A percentile compares a stretch with the other conserved stretches of the same genome.
phyloP scores from a whole-genome alignment of 2,888 invertebrate genomes.

The Autographa gamma region DNA sequence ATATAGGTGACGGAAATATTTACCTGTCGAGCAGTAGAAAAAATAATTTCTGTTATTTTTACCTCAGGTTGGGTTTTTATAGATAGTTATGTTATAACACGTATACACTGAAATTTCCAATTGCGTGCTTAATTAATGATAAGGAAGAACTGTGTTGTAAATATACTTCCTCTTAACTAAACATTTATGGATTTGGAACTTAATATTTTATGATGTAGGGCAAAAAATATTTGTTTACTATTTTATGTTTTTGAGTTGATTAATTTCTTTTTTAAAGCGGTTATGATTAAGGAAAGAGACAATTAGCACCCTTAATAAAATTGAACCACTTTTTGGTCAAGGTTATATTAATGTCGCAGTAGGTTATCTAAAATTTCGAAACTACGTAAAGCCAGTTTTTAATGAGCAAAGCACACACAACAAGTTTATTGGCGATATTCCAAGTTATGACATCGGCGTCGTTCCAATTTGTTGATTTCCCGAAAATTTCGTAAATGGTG shows the following conservation, averaged over 20 bases:
- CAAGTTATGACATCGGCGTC: not conserved
- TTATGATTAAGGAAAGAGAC: too few species aligned
- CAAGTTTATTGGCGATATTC: not conserved
- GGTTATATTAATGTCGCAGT: not conserved
- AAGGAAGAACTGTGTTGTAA: too few species aligned
- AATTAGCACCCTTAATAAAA: too few species aligned
- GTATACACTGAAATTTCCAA: not conserved
- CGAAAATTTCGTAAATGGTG: not conserved
- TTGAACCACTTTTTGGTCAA: not conserved
- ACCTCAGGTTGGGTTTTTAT: not conserved
- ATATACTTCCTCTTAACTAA: too few species aligned
- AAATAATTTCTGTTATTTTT: not conserved
- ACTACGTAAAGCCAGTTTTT: not conserved
- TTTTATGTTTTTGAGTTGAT: too few species aligned
- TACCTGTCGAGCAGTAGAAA: not conserved
- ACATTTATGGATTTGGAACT: too few species aligned
- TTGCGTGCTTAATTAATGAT: not conserved
- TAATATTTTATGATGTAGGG: too few species aligned
- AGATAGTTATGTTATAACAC: not conserved
- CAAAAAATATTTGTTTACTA: too few species aligned
- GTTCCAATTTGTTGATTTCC: not conserved
- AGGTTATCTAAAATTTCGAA: not conserved
- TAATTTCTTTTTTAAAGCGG: too few species aligned
- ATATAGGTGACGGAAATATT: not conserved
- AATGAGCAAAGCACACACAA: conserved; percentile 1